These are phyloP conservation scores for Peromyscus californicus DNA, from an alignment of 2,113 vertebrate genomes.

Conservation along the genomic window DNA sequence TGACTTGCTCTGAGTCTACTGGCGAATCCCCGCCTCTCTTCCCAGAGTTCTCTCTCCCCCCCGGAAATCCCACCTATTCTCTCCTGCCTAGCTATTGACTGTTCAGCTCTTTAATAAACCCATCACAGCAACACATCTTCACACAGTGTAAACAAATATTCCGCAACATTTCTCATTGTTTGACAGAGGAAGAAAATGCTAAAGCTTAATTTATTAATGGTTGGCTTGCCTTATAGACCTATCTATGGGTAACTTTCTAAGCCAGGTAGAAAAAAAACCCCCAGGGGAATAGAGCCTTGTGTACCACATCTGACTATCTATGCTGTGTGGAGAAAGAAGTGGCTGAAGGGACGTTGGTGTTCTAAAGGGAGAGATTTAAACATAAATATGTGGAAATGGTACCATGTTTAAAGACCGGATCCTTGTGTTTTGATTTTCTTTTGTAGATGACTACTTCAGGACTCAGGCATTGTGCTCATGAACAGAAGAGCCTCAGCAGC, in stretches of 20 bases:
- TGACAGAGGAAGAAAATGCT: background rate
- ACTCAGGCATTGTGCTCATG: background rate
- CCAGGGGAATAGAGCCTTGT: background rate
- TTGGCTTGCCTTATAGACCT: background rate
- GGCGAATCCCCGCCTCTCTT: background rate
- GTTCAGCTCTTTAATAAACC: background rate
- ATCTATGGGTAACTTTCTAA: background rate
- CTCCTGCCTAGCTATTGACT: background rate
- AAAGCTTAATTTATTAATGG: background rate
- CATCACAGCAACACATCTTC: background rate
- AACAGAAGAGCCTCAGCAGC: background rate
- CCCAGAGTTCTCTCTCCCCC: background rate
- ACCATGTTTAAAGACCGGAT: background rate
- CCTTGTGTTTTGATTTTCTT: background rate
- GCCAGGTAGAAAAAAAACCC: background rate
- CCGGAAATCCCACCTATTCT: background rate
- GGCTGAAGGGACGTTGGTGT: background rate
- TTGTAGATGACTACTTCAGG: too few species aligned
- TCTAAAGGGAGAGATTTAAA: background rate
- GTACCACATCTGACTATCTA: background rate
- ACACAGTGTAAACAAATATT: background rate
- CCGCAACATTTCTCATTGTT: background rate
- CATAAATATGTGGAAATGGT: accelerated
- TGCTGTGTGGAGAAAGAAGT: background rate
- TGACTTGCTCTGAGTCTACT: background rate